Conservation (phyloP, 92 coral and sea anemone genomes). For the Palythoa heliodiscus region DNA sequence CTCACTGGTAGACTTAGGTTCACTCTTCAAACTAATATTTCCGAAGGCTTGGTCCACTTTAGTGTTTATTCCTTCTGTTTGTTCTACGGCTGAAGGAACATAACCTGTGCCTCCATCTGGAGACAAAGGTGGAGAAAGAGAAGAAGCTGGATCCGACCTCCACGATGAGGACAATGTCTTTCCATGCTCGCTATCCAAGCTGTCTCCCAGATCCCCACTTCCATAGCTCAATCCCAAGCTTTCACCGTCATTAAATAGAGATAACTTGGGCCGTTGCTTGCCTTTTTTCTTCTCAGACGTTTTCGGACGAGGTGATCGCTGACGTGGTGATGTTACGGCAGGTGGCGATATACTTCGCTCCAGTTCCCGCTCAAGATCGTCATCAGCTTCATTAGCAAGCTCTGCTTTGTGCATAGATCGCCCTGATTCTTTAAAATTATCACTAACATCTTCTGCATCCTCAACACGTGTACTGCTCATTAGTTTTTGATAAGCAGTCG, state of each 20-base stretch:
- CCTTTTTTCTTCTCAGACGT: slow-evolving; percentile 63
- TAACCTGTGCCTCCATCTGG: slow-evolving; percentile 76
- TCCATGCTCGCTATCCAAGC: slow-evolving; percentile 71
- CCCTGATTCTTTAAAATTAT: slow-evolving; percentile 56
- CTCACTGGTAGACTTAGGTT: slow-evolving; percentile 54
- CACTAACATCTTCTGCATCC: slow-evolving; percentile 70
- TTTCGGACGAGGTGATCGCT: slow-evolving; percentile 53
- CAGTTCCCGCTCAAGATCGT: slow-evolving; percentile 78
- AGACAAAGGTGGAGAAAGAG: slow-evolving; percentile 83
- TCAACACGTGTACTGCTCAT: slow-evolving; percentile 86
- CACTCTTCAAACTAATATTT: slow-evolving; percentile 44
- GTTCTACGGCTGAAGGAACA: slow-evolving; percentile 72
- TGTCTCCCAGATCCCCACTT: slow-evolving; percentile 77
- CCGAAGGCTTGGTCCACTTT: slow-evolving; percentile 21
- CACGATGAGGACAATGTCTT: slow-evolving; percentile 66
- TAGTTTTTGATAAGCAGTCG: slow-evolving; percentile 88
- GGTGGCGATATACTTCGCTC: slow-evolving; percentile 83
- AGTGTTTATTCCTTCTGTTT: slow-evolving; percentile 22
- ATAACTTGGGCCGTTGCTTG: slow-evolving; percentile 81
- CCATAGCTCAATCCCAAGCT: slow-evolving; percentile 60
- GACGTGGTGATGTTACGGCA: slow-evolving; percentile 77
- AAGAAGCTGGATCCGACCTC: slow-evolving; percentile 67
- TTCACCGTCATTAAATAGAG: slow-evolving; percentile 71
- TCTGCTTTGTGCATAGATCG: slow-evolving; percentile 47
- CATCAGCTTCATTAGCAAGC: slow-evolving; percentile 75